Base-by-base conservation (phyloP, 2,888 invertebrate species). In the Heteromurus nitidus region DNA sequence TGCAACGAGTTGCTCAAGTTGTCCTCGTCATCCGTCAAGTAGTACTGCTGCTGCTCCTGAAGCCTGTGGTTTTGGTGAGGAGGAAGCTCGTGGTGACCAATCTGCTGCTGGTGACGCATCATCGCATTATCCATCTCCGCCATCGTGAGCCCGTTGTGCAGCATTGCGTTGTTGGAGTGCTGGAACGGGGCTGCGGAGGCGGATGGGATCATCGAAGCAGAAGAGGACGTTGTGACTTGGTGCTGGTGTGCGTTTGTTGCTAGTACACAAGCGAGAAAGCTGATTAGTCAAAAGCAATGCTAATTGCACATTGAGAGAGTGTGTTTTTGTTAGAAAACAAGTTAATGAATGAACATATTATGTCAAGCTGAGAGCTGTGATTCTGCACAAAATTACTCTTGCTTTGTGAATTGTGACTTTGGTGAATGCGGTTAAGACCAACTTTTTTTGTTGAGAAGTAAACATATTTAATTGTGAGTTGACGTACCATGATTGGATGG, bases 241-340 rank as follows among this genome's bases (percentile, higher is more conserved):
- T 9, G 64, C 3, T 73, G 64, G 30, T 73, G 73, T 64, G 73
- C 50, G 50, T 31, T 73, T 62, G 73, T 64, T 50, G 50, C 73
- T 73, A n/a, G n/a, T n/a, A n/a, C n/a, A n/a, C n/a, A n/a, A n/a
- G n/a, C n/a, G n/a, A n/a, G n/a, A n/a, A n/a, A n/a, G n/a, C n/a
- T n/a, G n/a, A n/a, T n/a, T n/a, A 44, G 44, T n/a, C 44, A 44
- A 44, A 44, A 44, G 44, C 44, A n/a, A n/a, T n/a, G n/a, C n/a
- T n/a, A n/a, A n/a, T n/a, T n/a, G n/a, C n/a, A n/a, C n/a, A n/a
- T n/a, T n/a, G n/a, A n/a, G n/a, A n/a, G n/a, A n/a, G n/a, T n/a
- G n/a, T n/a, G n/a, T n/a, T n/a, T n/a, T n/a, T n/a, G n/a, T n/a
- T n/a, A n/a, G n/a, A n/a, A n/a, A n/a, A n/a, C n/a, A n/a, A n/a